Evolutionary conservation across 2,888 invertebrate species (phyloP).

Genomic region (Himalopsyche kuldschensis): DNA sequence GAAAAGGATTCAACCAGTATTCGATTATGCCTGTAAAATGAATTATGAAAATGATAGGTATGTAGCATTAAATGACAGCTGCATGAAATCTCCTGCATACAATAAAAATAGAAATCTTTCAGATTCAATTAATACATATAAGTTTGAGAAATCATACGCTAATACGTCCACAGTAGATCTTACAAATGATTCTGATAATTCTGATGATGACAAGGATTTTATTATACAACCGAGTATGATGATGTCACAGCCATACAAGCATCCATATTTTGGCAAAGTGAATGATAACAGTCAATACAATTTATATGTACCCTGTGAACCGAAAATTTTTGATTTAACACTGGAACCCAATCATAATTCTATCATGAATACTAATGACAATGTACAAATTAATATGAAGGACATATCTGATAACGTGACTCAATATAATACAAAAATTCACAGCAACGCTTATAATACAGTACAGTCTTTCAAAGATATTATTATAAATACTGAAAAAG

Average conservation of each 20-base stretch:
- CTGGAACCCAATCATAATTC: neutral
- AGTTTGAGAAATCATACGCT: too few species aligned
- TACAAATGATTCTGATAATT: neutral
- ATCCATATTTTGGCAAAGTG: neutral
- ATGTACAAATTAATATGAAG: neutral
- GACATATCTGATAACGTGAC: neutral
- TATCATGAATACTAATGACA: neutral
- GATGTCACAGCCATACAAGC: neutral
- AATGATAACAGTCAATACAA: neutral
- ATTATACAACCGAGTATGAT: neutral
- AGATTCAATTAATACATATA: neutral
- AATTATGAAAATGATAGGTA: neutral
- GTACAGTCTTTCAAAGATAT: neutral
- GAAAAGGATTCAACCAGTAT: neutral
- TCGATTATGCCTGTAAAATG: neutral
- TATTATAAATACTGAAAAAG: neutral
- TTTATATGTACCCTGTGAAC: neutral
- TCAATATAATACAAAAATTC: neutral
- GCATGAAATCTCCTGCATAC: neutral
- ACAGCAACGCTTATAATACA: neutral
- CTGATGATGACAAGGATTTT: neutral
- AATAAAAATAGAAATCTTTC: neutral
- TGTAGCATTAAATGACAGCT: neutral
- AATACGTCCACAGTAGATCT: neutral
- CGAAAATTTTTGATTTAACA: neutral